Conservation (phyloP, 1,140 invertebrate species). For the Drosophila tsacasi region DNA sequence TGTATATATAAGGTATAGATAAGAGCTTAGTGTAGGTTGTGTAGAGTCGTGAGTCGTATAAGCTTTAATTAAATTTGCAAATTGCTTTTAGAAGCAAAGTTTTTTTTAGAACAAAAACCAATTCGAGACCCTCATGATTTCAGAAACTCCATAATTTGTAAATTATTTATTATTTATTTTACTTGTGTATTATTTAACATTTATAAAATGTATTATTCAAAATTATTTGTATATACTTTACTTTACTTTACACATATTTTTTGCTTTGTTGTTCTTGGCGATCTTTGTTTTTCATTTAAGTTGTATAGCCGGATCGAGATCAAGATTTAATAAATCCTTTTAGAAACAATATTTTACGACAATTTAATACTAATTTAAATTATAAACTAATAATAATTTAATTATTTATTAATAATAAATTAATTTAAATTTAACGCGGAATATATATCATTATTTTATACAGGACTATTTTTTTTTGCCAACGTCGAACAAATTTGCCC, state of each 20-base stretch:
- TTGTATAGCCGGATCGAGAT: no score
- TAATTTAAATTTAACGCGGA: background rate
- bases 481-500: constrained; percentile 3
- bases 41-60: background rate
- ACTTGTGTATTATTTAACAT: background rate
- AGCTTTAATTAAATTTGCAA: background rate
- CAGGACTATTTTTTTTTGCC: background rate
- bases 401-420: background rate
- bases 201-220: background rate
- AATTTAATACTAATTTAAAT: no score
- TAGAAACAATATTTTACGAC: no score
- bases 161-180: background rate
- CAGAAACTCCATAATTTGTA: background rate
- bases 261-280: no score
- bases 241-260: background rate
- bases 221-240: background rate
- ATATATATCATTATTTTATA: background rate
- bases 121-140: background rate
- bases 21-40: background rate
- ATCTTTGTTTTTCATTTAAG: no score
- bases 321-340: no score
- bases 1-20: background rate
- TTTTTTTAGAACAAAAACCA: background rate
- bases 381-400: background rate
- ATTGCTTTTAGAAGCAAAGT: background rate